A percentile compares a stretch with the other conserved stretches of the same genome.
Evolutionary conservation across 2,888 invertebrate genomes (phyloP).

Genomic region (Zaprionus obscuricornis): DNA sequence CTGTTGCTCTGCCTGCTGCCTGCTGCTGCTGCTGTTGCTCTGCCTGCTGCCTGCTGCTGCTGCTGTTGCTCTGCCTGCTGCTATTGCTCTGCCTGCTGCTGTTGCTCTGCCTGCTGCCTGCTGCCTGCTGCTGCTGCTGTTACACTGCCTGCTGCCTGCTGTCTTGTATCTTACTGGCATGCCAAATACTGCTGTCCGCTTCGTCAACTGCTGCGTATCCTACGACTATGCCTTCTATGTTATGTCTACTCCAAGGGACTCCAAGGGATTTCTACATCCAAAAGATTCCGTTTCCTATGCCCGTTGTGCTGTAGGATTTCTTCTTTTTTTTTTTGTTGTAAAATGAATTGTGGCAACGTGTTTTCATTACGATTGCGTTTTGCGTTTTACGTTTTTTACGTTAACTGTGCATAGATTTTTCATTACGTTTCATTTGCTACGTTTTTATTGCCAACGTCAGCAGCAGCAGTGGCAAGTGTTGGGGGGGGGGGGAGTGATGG

Average conservation of each 20-base stretch:
- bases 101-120: too few relatives aligned
- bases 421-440: conserved; percentile 47
- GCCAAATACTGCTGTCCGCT: conserved; percentile 37
- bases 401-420: conserved; percentile 42
- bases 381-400: conserved; percentile 55
- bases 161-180: conserved; percentile 26
- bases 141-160: too few relatives aligned
- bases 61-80: too few relatives aligned
- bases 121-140: too few relatives aligned
- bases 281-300: background rate
- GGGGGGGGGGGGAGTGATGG: background rate
- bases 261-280: background rate
- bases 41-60: too few relatives aligned
- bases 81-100: background rate
- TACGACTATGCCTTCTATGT: too few relatives aligned
- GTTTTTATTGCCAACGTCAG: background rate
- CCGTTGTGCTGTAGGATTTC: conserved; percentile 42
- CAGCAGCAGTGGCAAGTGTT: background rate
- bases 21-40: too few relatives aligned
- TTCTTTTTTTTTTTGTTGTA: too few relatives aligned
- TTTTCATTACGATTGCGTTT: conserved; percentile 57
- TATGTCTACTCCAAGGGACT: too few relatives aligned
- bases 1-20: too few relatives aligned
- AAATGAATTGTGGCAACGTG: conserved; percentile 65
- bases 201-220: too few relatives aligned